Base-by-base conservation (phyloP, 2,113 vertebrate species). In the Loxodonta africana region DNA sequence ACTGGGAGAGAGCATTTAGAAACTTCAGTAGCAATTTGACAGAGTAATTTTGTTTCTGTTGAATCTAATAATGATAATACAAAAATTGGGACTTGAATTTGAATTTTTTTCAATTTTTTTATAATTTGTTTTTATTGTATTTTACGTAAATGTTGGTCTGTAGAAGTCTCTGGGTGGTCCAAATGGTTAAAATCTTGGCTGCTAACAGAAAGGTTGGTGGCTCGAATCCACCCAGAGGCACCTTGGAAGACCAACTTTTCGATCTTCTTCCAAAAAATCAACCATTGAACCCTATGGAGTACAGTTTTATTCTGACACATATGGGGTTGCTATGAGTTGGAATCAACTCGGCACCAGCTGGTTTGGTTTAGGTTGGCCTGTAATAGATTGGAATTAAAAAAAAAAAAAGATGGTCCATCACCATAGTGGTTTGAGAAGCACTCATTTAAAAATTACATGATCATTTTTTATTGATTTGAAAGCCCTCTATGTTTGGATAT, bases 11-110 rank as follows among this genome's bases (percentile, higher is more conserved):
- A 74, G 48, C 33, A 90, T 83, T 95, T 62, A 78, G 53, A 46
- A 88, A 93, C 28, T 57, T 57, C 4, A 53, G 74, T 60, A 62
- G n/a, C 51, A 81, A 18, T 63, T 93, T 65, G 62, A 51, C 69
- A 77, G n/a, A 63, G 2, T 95, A 30, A 86, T 88, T 90, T 88
- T 71, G 60, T 95, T 78, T 89, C 26, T 78, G 4, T 92, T 74
- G 37, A 93, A 48, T 83, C 20, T 90, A 83, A 48, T 51, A 81
- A 44, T 88, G 18, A 46, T 62, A 71, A 41, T 88, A 63, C 0
- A 80, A 92, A 91, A 74, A 30, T 62, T 53, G 1, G 2, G 69
- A 20, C 41, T 94, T 88, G n/a, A 30, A 41, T 46, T 81, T 37
- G 26, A 65, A 63, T 76, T 81, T 67, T 28, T 92, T 95, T 91